A percentile compares a stretch with the other conserved stretches of the same genome.
Evolutionary conservation across 2,797 vertebrate species (phyloP).

Genomic region (Neosalanx taihuensis): DNA sequence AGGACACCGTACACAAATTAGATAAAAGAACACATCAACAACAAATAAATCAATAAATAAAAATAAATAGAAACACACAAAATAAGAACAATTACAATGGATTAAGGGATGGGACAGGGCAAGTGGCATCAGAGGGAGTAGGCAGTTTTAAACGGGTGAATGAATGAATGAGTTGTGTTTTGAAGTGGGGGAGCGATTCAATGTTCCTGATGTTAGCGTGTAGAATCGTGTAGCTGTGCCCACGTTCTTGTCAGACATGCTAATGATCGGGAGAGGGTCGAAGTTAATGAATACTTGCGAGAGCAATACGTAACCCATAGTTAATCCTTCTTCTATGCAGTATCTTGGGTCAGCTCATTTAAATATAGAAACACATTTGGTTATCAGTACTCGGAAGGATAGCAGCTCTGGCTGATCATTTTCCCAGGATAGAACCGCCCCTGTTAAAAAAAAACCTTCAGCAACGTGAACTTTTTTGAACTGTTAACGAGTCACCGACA

Average conservation of each 20-base stretch:
- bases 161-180: too few species aligned
- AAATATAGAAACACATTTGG: slow-evolving; percentile 1
- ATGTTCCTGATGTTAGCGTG: too few species aligned
- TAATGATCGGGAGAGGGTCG: background rate
- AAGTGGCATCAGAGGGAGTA: too few species aligned
- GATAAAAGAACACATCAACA: too few species aligned
- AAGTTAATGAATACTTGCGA: background rate
- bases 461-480: slow-evolving; percentile 17
- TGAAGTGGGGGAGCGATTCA: too few species aligned
- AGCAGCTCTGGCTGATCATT: background rate
- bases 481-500: slow-evolving; percentile 3
- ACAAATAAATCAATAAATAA: too few species aligned
- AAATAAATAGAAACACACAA: too few species aligned
- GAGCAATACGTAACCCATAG: background rate
- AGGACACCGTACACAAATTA: too few species aligned
- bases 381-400: background rate
- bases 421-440: slow-evolving; percentile 32
- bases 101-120: too few species aligned
- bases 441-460: background rate
- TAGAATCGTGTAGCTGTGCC: background rate
- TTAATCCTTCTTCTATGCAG: background rate
- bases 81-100: too few species aligned
- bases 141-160: too few species aligned
- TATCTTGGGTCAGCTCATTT: background rate
- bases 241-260: background rate